These are phyloP conservation scores for Pterois miles DNA, from an alignment of 2,797 vertebrate species.

Conservation along the genomic window DNA sequence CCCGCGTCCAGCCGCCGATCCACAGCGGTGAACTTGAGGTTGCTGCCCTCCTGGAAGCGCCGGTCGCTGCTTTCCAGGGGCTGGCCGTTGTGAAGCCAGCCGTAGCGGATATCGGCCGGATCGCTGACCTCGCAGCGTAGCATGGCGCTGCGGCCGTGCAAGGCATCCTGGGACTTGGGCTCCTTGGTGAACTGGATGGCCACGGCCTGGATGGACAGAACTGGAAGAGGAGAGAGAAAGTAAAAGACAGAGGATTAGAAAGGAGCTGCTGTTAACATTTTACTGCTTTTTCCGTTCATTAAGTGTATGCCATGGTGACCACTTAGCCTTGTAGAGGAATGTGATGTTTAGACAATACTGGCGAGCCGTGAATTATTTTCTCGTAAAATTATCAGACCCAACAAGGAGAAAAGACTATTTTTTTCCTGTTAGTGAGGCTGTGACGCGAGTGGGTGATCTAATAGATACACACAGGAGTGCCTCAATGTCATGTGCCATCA, in stretches of 20 bases:
- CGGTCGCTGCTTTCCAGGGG: conserved; percentile 82
- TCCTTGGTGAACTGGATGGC: conserved; percentile 92
- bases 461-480: not conserved
- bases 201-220: conserved; percentile 76
- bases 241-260: conserved; percentile 61
- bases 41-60: conserved; percentile 91
- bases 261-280: conserved; percentile 61
- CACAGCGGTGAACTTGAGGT: conserved; percentile 91
- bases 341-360: conserved; percentile 70
- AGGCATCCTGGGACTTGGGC: conserved; percentile 95
- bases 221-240: conserved; percentile 64
- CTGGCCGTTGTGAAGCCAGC: conserved; percentile 88
- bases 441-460: conserved; percentile 4
- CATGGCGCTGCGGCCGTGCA: conserved; percentile 95
- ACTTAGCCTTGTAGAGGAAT: conserved; percentile 62
- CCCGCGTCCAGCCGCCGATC: conserved; percentile 89
- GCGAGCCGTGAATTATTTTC: conserved; percentile 63
- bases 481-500: conserved; percentile 26
- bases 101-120: conserved; percentile 71
- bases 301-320: conserved; percentile 55
- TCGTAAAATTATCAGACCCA: conserved; percentile 59
- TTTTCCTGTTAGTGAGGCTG: conserved; percentile 15
- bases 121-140: conserved; percentile 94
- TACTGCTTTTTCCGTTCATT: conserved; percentile 79
- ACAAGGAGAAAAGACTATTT: conserved; percentile 23